Conservation (phyloP, 2,888 invertebrate genomes). For the Caenorhabditis sp. region DNA sequence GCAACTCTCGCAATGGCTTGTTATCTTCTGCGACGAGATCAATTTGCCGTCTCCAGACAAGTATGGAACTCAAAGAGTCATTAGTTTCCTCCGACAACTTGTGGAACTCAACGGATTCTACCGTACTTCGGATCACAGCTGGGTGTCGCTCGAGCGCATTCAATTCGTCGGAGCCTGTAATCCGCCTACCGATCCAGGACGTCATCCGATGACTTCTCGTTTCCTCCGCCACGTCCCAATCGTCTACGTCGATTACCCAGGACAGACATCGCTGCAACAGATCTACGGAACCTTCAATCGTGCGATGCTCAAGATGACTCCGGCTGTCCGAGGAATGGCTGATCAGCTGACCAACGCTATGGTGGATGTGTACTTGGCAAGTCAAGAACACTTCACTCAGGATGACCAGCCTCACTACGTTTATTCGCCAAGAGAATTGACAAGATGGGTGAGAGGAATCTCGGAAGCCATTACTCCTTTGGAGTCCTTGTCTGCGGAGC, state of each 20-base stretch:
- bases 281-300: slow-evolving; percentile 98
- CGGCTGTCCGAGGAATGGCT: slow-evolving; percentile 93
- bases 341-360: slow-evolving; percentile 98
- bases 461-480: slow-evolving; percentile 97
- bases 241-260: slow-evolving; percentile 99
- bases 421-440: slow-evolving; percentile 98
- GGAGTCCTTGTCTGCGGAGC: slow-evolving; percentile 93
- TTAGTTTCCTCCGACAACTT: slow-evolving; percentile 97
- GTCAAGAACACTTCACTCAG: slow-evolving; percentile 95
- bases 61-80: slow-evolving; percentile 91
- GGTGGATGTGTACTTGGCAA: slow-evolving; percentile 97
- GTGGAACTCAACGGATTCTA: slow-evolving; percentile 92
- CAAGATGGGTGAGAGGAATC: slow-evolving; percentile 98
- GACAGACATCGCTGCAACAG: slow-evolving; percentile 93
- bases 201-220: slow-evolving; percentile 84
- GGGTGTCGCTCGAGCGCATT: slow-evolving; percentile 97
- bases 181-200: slow-evolving; percentile 98
- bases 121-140: slow-evolving; percentile 93
- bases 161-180: slow-evolving; percentile 99
- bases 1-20: slow-evolving; percentile 91
- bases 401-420: slow-evolving; percentile 99
- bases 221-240: slow-evolving; percentile 94
- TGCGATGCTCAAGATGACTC: slow-evolving; percentile 96
- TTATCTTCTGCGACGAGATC: slow-evolving; percentile 99
- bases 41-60: slow-evolving; percentile 99